phyloP scores from a whole-genome alignment of 2,113 vertebrate species.

The Todiramphus saurophagus region DNA sequence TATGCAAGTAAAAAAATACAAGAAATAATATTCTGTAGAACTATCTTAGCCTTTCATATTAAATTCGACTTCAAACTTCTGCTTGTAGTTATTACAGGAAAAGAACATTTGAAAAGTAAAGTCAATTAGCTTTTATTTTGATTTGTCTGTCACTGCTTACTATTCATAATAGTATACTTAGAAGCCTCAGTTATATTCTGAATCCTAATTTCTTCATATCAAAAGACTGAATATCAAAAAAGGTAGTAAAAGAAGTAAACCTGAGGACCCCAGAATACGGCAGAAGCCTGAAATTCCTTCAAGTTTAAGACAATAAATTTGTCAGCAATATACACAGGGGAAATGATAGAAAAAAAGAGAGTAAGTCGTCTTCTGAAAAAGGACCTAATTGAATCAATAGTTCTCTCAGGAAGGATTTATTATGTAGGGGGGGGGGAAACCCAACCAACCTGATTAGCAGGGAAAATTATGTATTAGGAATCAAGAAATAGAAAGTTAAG shows the following conservation, averaged over 20 bases:
- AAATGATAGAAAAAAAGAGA: not conserved
- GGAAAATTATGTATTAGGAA: not conserved
- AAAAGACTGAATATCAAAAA: constrained; percentile 21
- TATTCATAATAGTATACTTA: constrained; percentile 39
- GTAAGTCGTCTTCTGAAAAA: not conserved
- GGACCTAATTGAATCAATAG: not conserved
- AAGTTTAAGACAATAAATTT: not conserved
- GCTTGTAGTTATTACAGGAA: not conserved
- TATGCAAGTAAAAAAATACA: not conserved
- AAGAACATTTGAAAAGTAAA: constrained; percentile 4
- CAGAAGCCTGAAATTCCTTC: not conserved
- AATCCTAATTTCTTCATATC: constrained; percentile 16
- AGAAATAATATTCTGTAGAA: not conserved
- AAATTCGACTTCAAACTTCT: not conserved
- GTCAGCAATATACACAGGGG: not conserved
- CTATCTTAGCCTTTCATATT: not conserved
- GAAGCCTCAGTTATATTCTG: constrained; percentile 16
- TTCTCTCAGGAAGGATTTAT: not conserved
- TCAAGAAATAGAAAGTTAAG: not conserved
- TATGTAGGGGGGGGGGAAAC: not conserved
- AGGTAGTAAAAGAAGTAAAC: not conserved
- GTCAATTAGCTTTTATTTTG: constrained; percentile 48
- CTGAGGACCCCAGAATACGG: not conserved
- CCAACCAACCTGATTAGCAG: not conserved
- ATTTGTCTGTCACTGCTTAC: constrained; percentile 8